Conservation (phyloP, 1,140 invertebrate genomes). For the Drosophila repleta region DNA sequence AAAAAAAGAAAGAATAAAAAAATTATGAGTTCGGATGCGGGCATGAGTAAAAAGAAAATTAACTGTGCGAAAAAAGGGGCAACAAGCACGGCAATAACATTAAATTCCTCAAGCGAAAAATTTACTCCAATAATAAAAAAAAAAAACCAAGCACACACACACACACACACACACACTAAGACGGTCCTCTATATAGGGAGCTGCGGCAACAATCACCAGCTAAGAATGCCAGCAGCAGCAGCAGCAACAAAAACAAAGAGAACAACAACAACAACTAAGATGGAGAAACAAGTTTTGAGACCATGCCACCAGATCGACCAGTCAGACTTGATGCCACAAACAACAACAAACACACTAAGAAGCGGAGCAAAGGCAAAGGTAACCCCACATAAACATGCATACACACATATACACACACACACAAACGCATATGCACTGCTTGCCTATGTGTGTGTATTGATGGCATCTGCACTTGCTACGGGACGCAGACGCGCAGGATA, state of each 20-base stretch:
- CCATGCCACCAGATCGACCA: slow-evolving; percentile 65
- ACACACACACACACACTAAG: not conserved
- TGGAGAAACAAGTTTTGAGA: slow-evolving; percentile 70
- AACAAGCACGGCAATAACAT: slow-evolving; percentile 68
- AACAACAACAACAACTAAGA: slow-evolving; percentile 57
- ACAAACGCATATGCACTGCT: not conserved
- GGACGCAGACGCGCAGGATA: slow-evolving; percentile 36
- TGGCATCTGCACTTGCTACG: slow-evolving; percentile 47
- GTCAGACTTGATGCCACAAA: slow-evolving; percentile 55
- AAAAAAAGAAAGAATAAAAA: not conserved
- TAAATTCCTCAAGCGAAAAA: slow-evolving; percentile 80
- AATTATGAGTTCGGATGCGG: slow-evolving; percentile 35
- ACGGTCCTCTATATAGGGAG: slow-evolving; percentile 39
- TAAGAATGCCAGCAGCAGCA: slow-evolving; percentile 65
- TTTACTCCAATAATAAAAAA: slow-evolving; percentile 73
- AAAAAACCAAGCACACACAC: slow-evolving; percentile 23
- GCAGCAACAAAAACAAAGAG: slow-evolving; percentile 32
- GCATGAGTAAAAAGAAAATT: slow-evolving; percentile 52
- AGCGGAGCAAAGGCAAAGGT: slow-evolving; percentile 52
- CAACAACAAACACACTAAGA: slow-evolving; percentile 41
- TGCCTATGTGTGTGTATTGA: slow-evolving; percentile 10
- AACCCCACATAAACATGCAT: slow-evolving; percentile 49
- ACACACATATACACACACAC: slow-evolving; percentile 6
- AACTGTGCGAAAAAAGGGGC: slow-evolving; percentile 76
- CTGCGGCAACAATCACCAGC: slow-evolving; percentile 63